Percentiles rank a stretch among this genome's conserved stretches.
phyloP scores from a whole-genome alignment of 30 jellyfish, hydroid and myxozoan genomes.

The Aurelia aurita region DNA sequence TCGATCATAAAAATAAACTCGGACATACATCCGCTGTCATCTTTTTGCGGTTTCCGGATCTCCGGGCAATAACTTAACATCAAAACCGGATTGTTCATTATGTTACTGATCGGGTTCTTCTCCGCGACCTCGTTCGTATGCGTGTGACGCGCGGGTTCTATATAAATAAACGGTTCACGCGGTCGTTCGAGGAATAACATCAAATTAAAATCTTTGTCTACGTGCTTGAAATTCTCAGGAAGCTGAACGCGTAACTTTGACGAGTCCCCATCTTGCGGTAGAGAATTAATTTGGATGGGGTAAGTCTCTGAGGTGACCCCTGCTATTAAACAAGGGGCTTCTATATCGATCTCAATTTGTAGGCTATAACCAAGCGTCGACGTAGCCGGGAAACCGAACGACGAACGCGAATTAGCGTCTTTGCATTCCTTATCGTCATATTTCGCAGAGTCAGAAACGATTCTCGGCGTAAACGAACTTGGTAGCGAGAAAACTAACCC shows the following conservation, averaged over 20 bases:
- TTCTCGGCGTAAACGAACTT: slow-evolving; percentile 84
- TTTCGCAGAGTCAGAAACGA: slow-evolving; percentile 36
- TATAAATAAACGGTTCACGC: slow-evolving; percentile 90
- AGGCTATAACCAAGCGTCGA: slow-evolving; percentile 93
- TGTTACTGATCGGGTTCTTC: slow-evolving; percentile 84
- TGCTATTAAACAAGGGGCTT: slow-evolving; percentile 97
- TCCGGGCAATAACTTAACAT: slow-evolving; percentile 97
- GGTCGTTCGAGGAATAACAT: slow-evolving; percentile 82
- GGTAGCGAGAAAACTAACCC: slow-evolving; percentile 84
- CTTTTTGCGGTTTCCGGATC: slow-evolving; percentile 35
- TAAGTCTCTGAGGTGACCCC: slow-evolving; percentile 93
- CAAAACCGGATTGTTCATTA: slow-evolving; percentile 89
- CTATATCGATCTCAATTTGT: slow-evolving; percentile 79
- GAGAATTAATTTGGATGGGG: slow-evolving; percentile 86
- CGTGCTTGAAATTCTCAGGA: slow-evolving; percentile 83
- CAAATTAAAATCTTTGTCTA: slow-evolving; percentile 71
- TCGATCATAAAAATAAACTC: slow-evolving; percentile 92
- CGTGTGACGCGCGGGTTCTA: slow-evolving; percentile 86
- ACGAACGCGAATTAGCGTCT: neutral
- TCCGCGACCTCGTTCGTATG: slow-evolving; percentile 75
- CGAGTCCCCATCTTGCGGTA: slow-evolving; percentile 88
- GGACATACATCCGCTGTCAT: slow-evolving; percentile 40
- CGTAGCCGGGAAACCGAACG: slow-evolving; percentile 58
- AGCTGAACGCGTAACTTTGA: slow-evolving; percentile 86
- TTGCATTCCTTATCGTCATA: neutral